Evolutionary conservation across 23 tunicate species (phyloP), one percentile per base, ranked within the genome.

Genomic region (Phallusia fumigata): DNA sequence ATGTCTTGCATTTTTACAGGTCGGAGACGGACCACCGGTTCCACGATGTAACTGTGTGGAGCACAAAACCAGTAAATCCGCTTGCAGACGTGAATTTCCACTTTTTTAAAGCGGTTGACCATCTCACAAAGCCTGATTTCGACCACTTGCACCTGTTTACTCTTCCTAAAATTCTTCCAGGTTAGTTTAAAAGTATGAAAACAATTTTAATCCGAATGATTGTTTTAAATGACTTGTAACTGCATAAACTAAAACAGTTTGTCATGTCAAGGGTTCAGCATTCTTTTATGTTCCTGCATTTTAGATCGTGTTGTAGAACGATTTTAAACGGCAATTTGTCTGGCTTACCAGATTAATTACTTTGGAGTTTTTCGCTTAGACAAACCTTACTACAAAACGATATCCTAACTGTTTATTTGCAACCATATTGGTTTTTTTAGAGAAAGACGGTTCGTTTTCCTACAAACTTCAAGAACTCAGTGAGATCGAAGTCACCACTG

Each of bases 101-200:
- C 69, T 58, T 58, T 13, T 58, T 58, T 24, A 58, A 58, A 58
- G 69, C 28, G 26, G 69, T 58, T 21, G 69, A 58, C 28, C 69
- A 58, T 24, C 28, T 58, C 5, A 58, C 28, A 21, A 24, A 58
- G 13, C 69, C 69, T 6, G 69, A 58, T 3, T 5, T 5, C 28
- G 69, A 58, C 69, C 69, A 58, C 69, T 24, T 58, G 69, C 69
- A 58, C 16, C 13, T 58, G 69, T 58, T 58, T 24, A 58, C 69
- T 24, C 28, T 58, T 21, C 69, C 69, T 13, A 58, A 58, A 16
- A 58, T 58, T 58, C 69, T 58, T 58, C 69, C 69, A 21, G 69
- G 69, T 58, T 6, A 21, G 69, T 58, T 58, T 1, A 40, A 40
- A 40, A 40, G 47, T 40, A 40, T n/a, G n/a, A n/a, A n/a, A n/a